phyloP scores from a whole-genome alignment of 2,888 invertebrate genomes.

The Agonopterix alstromeriana region DNA sequence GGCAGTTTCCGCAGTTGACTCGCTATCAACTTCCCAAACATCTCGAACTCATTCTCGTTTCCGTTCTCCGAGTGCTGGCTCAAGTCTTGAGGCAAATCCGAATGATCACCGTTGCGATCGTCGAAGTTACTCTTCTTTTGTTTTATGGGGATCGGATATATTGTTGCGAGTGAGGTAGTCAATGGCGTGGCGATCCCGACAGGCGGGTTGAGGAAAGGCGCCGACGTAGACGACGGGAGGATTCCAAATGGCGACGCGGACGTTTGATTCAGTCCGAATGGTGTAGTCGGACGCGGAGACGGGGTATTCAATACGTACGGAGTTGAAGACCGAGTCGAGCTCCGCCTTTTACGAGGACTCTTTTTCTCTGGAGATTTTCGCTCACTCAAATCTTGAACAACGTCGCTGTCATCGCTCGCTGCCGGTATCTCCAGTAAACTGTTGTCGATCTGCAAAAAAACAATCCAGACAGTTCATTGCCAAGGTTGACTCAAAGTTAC shows the following conservation, averaged over 20 bases:
- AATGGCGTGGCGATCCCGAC: slow-evolving; percentile 69
- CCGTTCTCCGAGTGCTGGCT: slow-evolving; percentile 66
- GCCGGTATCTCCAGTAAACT: slow-evolving; percentile 64
- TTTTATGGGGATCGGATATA: slow-evolving; percentile 62
- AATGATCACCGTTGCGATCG: slow-evolving; percentile 45
- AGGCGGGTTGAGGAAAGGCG: slow-evolving; percentile 64
- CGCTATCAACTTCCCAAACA: slow-evolving; percentile 69
- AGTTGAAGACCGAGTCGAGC: slow-evolving; percentile 63
- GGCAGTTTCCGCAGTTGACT: slow-evolving; percentile 66
- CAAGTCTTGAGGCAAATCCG: slow-evolving; percentile 61
- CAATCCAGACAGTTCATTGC: slow-evolving; percentile 16
- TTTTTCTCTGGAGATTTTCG: slow-evolving; percentile 68
- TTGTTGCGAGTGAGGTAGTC: slow-evolving; percentile 62
- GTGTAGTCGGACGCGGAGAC: slow-evolving; percentile 64
- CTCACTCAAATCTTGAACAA: slow-evolving; percentile 66
- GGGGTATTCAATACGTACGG: slow-evolving; percentile 69
- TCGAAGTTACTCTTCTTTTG: slow-evolving; percentile 56
- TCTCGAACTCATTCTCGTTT: slow-evolving; percentile 69
- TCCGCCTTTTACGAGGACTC: slow-evolving; percentile 63
- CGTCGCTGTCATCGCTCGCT: slow-evolving; percentile 68
- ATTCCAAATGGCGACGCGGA: slow-evolving; percentile 51
- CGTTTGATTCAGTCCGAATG: slow-evolving; percentile 58
- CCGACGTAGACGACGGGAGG: slow-evolving; percentile 52
- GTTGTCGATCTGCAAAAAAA: slow-evolving; percentile 60
- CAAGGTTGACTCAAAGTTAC: slow-evolving; percentile 14